Percentiles rank a stretch among this genome's conserved stretches.
phyloP scores from a whole-genome alignment of 2,797 vertebrate genomes.

The Anguilla marmorata region DNA sequence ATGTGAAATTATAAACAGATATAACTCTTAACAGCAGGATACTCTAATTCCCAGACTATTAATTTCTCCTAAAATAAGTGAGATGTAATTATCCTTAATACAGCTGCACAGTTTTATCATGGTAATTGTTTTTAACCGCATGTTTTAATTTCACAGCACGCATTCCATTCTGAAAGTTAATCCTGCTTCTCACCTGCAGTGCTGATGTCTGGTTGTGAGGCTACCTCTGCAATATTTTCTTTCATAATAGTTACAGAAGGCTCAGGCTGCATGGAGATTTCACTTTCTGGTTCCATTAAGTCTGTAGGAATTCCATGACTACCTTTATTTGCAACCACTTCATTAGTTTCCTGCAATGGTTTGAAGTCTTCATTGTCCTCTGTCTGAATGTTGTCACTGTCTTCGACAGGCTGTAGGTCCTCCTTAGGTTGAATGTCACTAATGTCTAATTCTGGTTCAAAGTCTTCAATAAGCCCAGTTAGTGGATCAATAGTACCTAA shows the following conservation, averaged over 20 bases:
- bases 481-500: not conserved
- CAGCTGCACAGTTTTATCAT: slow-evolving; percentile 34
- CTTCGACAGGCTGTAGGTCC: not conserved
- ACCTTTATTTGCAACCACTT: slow-evolving; percentile 43
- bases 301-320: not conserved
- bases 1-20: slow-evolving; percentile 36
- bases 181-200: slow-evolving; percentile 20
- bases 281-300: not conserved
- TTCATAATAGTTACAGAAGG: slow-evolving; percentile 3
- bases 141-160: slow-evolving; percentile 14
- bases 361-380: not conserved
- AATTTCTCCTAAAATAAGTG: slow-evolving; percentile 30
- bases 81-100: slow-evolving; percentile 43
- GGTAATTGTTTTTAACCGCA: slow-evolving; percentile 36
- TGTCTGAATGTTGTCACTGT: not conserved
- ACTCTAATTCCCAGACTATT: not conserved
- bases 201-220: not conserved
- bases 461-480: not conserved
- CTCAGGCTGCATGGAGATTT: not conserved
- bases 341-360: slow-evolving; percentile 25
- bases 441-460: not conserved
- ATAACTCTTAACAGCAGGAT: slow-evolving; percentile 25
- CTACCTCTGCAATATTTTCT: not conserved
- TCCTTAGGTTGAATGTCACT: not conserved
- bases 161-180: slow-evolving; percentile 1